A percentile compares a stretch with the other conserved stretches of the same genome.
phyloP scores from a whole-genome alignment of 2,797 vertebrate species.

The Clarias pachynema region DNA sequence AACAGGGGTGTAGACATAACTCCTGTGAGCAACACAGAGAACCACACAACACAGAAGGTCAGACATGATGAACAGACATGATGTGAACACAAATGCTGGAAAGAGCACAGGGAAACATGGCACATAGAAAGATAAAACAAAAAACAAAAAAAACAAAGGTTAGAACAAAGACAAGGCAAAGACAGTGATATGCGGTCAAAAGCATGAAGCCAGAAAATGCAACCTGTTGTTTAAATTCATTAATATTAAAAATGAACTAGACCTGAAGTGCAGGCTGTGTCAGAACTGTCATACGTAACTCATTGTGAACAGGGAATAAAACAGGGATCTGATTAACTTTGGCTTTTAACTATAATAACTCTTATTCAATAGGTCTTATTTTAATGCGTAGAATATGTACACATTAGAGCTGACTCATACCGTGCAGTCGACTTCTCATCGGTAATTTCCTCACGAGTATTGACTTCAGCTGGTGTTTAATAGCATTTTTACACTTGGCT shows the following conservation, averaged over 20 bases:
- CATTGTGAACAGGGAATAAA: conserved; percentile 22
- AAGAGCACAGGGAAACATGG: conserved; percentile 5
- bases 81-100: conserved; percentile 39
- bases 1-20: conserved; percentile 69
- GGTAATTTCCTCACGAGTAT: background rate
- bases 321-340: background rate
- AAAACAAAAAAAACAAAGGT: conserved; percentile 17
- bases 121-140: conserved; percentile 12
- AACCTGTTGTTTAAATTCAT: conserved; percentile 39
- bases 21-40: conserved; percentile 65
- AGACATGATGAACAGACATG: conserved; percentile 52
- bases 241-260: conserved; percentile 43
- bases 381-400: background rate
- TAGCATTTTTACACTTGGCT: background rate
- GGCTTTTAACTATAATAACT: background rate
- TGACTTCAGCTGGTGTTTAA: background rate
- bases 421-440: background rate
- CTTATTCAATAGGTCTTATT: background rate
- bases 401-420: background rate
- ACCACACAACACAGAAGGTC: conserved; percentile 49
- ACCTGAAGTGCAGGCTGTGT: conserved; percentile 23
- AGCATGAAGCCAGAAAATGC: conserved; percentile 13
- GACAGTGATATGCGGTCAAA: background rate
- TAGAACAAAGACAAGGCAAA: conserved; percentile 17
- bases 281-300: background rate